phyloP scores from a whole-genome alignment of 2,888 invertebrate species.

The Polia nebulosa region DNA sequence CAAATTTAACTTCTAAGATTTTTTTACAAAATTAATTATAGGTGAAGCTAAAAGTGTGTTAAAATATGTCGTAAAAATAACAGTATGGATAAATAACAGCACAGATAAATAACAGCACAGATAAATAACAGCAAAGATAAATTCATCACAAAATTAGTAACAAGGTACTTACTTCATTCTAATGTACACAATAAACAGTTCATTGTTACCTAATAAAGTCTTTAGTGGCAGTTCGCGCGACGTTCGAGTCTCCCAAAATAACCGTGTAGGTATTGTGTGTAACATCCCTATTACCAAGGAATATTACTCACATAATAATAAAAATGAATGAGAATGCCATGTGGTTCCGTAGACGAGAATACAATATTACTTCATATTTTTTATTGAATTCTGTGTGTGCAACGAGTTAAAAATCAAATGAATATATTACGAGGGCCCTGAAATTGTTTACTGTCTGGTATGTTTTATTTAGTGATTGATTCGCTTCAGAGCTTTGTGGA shows the following conservation, averaged over 20 bases:
- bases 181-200: conserved; percentile 56
- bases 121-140: not conserved
- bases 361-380: conserved; percentile 23
- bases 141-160: conserved; percentile 27
- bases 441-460: conserved; percentile 8
- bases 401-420: conserved; percentile 23
- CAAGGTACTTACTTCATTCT: conserved; percentile 42
- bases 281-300: conserved; percentile 67
- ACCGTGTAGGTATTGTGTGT: conserved; percentile 68
- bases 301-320: conserved; percentile 76
- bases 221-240: conserved; percentile 72
- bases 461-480: conserved; percentile 19
- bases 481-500: not conserved
- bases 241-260: conserved; percentile 72
- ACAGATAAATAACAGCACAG: too few species aligned
- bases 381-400: conserved; percentile 53
- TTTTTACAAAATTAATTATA: too few species aligned
- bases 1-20: too few species aligned
- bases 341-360: conserved; percentile 30
- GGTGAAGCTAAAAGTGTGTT: too few species aligned
- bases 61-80: too few species aligned
- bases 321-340: conserved; percentile 64
- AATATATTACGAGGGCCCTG: conserved; percentile 10
- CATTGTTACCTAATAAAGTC: conserved; percentile 72
- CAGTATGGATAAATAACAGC: too few species aligned